These are phyloP conservation scores for Sminthurides bifidus DNA, from an alignment of 1,140 invertebrate genomes.

Conservation along the genomic window DNA sequence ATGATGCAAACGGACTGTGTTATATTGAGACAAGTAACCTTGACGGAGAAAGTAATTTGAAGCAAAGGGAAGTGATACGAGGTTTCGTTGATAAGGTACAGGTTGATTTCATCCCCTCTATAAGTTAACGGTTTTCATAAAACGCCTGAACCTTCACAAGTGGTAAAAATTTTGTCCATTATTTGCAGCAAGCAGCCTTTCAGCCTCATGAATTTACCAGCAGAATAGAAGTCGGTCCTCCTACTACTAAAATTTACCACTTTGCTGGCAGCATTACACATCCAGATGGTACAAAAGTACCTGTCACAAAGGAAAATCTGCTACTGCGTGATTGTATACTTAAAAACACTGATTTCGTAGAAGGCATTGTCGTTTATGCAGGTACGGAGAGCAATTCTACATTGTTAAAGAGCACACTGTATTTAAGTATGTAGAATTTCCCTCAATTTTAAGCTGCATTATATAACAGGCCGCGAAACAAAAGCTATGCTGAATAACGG, in stretches of 20 bases:
- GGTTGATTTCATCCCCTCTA: background rate
- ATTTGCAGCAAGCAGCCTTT: conserved; percentile 53
- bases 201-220: conserved; percentile 69
- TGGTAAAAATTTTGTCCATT: conserved; percentile 33
- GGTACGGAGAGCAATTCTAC: conserved; percentile 42
- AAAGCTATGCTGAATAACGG: conserved; percentile 97
- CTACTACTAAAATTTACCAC: conserved; percentile 89
- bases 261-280: conserved; percentile 84
- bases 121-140: background rate
- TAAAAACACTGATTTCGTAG: conserved; percentile 86
- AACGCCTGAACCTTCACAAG: background rate
- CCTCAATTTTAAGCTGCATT: conserved; percentile 3
- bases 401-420: background rate
- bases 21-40: conserved; percentile 96
- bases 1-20: conserved; percentile 85
- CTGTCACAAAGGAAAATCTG: conserved; percentile 83
- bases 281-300: conserved; percentile 60
- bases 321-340: conserved; percentile 84
- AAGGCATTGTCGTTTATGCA: conserved; percentile 94
- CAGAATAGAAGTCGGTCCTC: conserved; percentile 76
- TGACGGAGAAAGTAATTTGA: conserved; percentile 98
- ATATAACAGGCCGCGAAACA: conserved; percentile 71
- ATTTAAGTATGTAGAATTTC: background rate
- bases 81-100: conserved; percentile 53
- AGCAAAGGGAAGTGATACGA: conserved; percentile 74